Conservation (phyloP, 1,140 invertebrate species). For the Danaus plexippus region DNA sequence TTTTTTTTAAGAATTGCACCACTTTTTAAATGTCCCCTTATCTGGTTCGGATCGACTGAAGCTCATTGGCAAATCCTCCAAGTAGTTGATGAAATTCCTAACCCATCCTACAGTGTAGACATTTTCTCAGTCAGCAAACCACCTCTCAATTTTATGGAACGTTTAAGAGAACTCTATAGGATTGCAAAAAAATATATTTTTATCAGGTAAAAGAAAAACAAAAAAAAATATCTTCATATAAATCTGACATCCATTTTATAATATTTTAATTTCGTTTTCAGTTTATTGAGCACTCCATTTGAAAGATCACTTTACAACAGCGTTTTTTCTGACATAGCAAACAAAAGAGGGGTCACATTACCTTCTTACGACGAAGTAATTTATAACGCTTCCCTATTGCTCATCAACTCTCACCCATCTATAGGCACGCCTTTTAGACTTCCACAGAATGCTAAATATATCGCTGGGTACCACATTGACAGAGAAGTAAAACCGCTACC, state of each 20-base stretch:
- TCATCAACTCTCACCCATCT: conserved; percentile 39
- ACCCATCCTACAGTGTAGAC: conserved; percentile 40
- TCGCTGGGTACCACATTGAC: conserved; percentile 45
- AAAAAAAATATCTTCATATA: no score
- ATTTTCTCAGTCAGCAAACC: conserved; percentile 28
- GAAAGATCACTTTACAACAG: conserved; percentile 31
- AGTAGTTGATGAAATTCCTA: conserved; percentile 35
- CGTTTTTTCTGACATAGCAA: conserved; percentile 28
- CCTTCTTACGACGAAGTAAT: conserved; percentile 37
- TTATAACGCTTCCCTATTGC: conserved; percentile 39
- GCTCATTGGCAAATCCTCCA: conserved; percentile 39
- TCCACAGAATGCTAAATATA: conserved; percentile 39
- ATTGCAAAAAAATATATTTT: conserved; percentile 26
- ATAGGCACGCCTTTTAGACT: conserved; percentile 31
- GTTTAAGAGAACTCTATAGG: conserved; percentile 30
- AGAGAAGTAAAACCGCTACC: conserved; percentile 30
- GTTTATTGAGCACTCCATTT: conserved; percentile 12
- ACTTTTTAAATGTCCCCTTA: conserved; percentile 38
- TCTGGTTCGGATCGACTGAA: conserved; percentile 43
- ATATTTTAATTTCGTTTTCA: conserved; percentile 9
- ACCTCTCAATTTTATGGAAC: conserved; percentile 30
- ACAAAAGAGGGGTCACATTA: conserved; percentile 28
- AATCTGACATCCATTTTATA: conserved; percentile 4
- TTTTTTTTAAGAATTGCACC: conserved; percentile 35
- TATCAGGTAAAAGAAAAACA: conserved; percentile 27